Percentiles rank a stretch among this genome's conserved stretches.
Evolutionary conservation across 2,888 invertebrate genomes (phyloP).

Genomic region (Ceraclea dissimilis): DNA sequence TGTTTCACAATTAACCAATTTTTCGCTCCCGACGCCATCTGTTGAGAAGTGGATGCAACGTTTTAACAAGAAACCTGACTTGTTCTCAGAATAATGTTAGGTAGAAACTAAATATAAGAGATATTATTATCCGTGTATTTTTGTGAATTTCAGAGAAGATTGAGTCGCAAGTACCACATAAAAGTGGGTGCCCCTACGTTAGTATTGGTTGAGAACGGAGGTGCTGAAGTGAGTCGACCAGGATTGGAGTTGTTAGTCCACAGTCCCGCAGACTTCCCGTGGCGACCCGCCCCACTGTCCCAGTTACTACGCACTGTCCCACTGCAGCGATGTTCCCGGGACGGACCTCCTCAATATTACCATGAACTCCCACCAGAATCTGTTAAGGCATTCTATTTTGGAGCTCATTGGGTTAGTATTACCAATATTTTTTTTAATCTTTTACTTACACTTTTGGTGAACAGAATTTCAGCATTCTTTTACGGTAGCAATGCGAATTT

Average conservation of each 20-base stretch:
- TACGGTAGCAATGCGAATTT: no score
- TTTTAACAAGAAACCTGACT: no score
- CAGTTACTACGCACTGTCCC: slow-evolving; percentile 31
- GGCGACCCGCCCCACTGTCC: slow-evolving; percentile 63
- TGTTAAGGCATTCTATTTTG: slow-evolving; percentile 75
- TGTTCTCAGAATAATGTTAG: no score
- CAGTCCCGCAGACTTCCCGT: slow-evolving; percentile 65
- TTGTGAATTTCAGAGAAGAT: slow-evolving; percentile 59
- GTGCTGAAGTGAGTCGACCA: slow-evolving; percentile 50
- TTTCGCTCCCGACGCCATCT: no score
- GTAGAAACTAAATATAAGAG: no score
- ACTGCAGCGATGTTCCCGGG: not conserved
- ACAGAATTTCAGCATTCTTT: no score
- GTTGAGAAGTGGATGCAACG: no score
- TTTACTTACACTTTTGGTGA: no score
- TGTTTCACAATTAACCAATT: no score
- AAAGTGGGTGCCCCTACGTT: slow-evolving; percentile 70
- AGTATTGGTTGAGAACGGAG: slow-evolving; percentile 60
- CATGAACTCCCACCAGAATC: slow-evolving; percentile 53
- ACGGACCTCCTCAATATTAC: slow-evolving; percentile 38
- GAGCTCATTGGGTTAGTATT: slow-evolving; percentile 76
- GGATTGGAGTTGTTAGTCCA: slow-evolving; percentile 62
- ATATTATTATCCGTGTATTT: no score
- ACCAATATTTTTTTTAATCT: not conserved
- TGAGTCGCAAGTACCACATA: slow-evolving; percentile 69